Base-by-base conservation (phyloP, 92 coral and sea anemone genomes). In the Heteractis magnifica region DNA sequence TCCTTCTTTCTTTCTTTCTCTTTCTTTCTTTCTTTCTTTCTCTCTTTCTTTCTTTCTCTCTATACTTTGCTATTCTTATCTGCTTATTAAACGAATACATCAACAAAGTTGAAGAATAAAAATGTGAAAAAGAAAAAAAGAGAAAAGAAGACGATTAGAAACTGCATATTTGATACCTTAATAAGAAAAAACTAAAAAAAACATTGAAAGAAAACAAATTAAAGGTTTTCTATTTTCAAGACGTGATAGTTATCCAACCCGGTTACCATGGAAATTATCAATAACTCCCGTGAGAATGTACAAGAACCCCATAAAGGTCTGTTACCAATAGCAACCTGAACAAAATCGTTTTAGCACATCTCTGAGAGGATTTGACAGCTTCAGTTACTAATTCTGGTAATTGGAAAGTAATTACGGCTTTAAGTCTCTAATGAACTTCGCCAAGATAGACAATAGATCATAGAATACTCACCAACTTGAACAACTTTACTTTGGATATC, bases 261-360 rank as follows among this genome's bases (percentile, higher is more conserved):
- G 34, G 53, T 50, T 76, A 12, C 53, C 56, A 76, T 76, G 52
- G 19, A 5, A 16, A 76, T 49, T 15, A 21, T 8, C 53, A 26
- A 0, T n/a, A 51, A 19, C 10, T 20, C 13, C 56, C 26, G 79
- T 48, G 23, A 50, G 79, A 76, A 76, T 76, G 62, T 50, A 18
- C 18, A 59, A 12, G 4, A 76, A 76, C 79, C 79, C 79, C 79
- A 56, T n/a, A 59, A 14, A 76, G 79, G n/a, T 55, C 21, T 51
- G 51, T 72, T 18, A 76, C 79, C 79, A 76, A 8, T 51, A 55
- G 56, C 53, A 76, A 51, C 56, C 23, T 3, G 0, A 23, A 51
- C 79, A n/a, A 51, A n/a, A 51, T 19, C 60, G 0, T 48, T 76
- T 62, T 62, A 56, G 56, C 79, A 76, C 44, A 51, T 51, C 59